Conservation (phyloP, 2,113 vertebrate species). For the Pangasianodon gigas region DNA sequence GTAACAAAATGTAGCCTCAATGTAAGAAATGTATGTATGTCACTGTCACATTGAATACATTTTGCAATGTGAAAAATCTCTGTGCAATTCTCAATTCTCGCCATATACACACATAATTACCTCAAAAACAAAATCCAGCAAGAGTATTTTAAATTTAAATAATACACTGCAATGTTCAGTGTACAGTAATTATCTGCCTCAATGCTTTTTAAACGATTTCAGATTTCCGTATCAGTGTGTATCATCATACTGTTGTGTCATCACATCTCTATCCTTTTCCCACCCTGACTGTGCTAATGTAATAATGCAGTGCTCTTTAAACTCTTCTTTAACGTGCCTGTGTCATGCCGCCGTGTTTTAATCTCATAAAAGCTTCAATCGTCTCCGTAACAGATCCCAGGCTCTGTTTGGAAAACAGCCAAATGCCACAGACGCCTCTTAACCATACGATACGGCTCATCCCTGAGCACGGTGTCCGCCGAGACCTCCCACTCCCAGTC, state of each 20-base stretch:
- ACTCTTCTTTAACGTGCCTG: conserved; percentile 32
- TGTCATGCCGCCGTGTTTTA: conserved; percentile 6
- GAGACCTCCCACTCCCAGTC: background rate
- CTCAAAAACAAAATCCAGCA: background rate
- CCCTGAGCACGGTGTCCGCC: conserved; percentile 7
- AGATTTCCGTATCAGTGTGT: background rate
- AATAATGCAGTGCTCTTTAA: background rate
- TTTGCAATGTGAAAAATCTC: background rate
- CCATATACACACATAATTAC: background rate
- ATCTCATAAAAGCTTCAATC: conserved; percentile 44
- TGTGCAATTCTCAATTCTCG: background rate
- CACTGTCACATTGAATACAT: background rate
- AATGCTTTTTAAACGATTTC: background rate
- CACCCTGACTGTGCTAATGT: background rate
- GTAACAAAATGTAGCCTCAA: background rate
- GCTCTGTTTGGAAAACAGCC: conserved; percentile 11
- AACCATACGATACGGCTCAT: conserved; percentile 10
- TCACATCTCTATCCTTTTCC: background rate
- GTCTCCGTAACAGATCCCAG: conserved; percentile 22
- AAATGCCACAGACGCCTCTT: conserved; percentile 22
- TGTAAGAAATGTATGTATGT: background rate
- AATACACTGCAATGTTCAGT: background rate
- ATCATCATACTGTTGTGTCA: background rate
- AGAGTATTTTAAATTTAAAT: background rate
- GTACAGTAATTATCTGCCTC: background rate